A percentile compares a stretch with the other conserved stretches of the same genome.
These are phyloP conservation scores for Drosophila mojavensis DNA, from an alignment of 1,140 invertebrate genomes.

Conservation along the genomic window DNA sequence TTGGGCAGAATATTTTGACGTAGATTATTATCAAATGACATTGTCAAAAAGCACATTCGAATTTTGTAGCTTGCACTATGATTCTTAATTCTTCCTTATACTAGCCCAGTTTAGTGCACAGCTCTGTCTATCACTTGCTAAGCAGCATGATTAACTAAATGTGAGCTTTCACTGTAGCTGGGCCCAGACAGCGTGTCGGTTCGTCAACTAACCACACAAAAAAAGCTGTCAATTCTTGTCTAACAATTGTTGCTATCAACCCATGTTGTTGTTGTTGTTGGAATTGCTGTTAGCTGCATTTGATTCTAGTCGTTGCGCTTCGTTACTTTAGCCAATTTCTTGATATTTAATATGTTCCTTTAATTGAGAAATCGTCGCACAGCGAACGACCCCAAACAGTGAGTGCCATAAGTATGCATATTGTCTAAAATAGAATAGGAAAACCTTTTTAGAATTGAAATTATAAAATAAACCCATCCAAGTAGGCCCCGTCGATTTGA, in stretches of 20 bases:
- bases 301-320: conserved; percentile 52
- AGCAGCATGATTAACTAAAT: background rate
- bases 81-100: too few relatives aligned
- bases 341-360: conserved; percentile 77
- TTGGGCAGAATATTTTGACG: too few relatives aligned
- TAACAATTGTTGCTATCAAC: conserved; percentile 18
- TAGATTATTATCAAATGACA: too few relatives aligned
- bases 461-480: background rate
- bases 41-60: too few relatives aligned
- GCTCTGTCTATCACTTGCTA: background rate
- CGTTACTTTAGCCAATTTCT: conserved; percentile 59
- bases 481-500: too few relatives aligned
- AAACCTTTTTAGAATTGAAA: too few relatives aligned
- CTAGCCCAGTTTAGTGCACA: too few relatives aligned
- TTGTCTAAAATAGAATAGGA: background rate
- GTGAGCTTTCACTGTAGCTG: background rate
- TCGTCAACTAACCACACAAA: conserved; percentile 36
- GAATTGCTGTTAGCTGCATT: conserved; percentile 7
- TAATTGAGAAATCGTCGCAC: conserved; percentile 50
- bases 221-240: conserved; percentile 39
- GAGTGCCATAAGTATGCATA: conserved; percentile 10
- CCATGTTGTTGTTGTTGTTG: conserved; percentile 6
- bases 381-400: conserved; percentile 12
- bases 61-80: too few relatives aligned
- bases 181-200: conserved; percentile 11